Evolutionary conservation across 2,797 vertebrate genomes (phyloP), one percentile per base, ranked within the genome.

Genomic region (Enteromius anoplus): DNA sequence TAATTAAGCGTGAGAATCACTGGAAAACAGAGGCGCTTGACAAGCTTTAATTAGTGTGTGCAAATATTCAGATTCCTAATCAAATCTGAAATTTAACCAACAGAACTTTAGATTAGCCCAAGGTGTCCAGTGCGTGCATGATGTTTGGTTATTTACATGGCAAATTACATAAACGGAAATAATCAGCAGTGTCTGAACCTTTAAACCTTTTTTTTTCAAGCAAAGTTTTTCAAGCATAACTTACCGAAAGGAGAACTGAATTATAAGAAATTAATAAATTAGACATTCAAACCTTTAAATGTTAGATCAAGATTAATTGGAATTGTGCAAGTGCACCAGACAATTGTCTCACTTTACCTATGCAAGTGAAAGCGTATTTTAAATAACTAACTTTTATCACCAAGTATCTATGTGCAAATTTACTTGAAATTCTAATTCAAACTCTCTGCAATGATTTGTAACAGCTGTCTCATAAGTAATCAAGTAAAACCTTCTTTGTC

Each of bases 51-150:
- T 87, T 83, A 81, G 75, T 73, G 55, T 86, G 85, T 80, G 84
- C 81, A 87, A 87, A 87, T 89, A 86, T 81, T 86, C 71, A 15
- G 81, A 84, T 80, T 81, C 62, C 53, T 82, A 86, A 86, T 86
- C 66, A 87, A 81, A 86, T 71, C 51, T 68, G 53, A 82, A 83
- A 81, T 83, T 81, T 40, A 85, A 73, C 21, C 58, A 40, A 64
- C 19, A 80, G 76, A 84, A 72, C 76, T 77, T 85, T 80, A 81
- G 69, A 85, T 85, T 80, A 84, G 81, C 65, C 84, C 42, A 58
- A 82, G 79, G 84, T 69, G 19, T 62, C 60, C 11, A 42, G 71
- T 77, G 58, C n/a, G 15, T 53, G 69, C 42, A 40, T 79, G 68
- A 83, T 72, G 65, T 64, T 88, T 85, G 42, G 45, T 86, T 85